Evolutionary conservation across 1,140 invertebrate genomes (phyloP), one percentile per base, ranked within the genome.

Genomic region (Drosophila kohkoa): DNA sequence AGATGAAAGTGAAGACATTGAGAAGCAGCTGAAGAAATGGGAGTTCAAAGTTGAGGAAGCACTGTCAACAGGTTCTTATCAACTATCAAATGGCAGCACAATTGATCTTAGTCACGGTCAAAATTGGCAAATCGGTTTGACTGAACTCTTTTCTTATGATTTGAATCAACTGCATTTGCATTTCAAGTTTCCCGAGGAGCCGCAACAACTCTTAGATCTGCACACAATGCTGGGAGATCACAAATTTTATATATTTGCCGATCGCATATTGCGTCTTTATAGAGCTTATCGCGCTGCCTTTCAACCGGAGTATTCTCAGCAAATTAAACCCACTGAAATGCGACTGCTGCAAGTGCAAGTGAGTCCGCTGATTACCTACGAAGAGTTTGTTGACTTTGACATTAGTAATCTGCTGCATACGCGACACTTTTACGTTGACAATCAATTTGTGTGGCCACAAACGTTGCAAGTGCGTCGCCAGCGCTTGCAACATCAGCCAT

Each of bases 401-500:
- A 28, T 83, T 0, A 83, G 67, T 35, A 83, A 83, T 54, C 15
- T 79, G 0, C 30, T 83, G 1, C 63, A 79, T 7, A 10, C 28
- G 1, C 46, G 52, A 6, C 73, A 82, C 15, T 82, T 82, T 43
- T 45, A 69, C 30, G 54, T 48, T 2, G 71, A 45, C 0, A 65
- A 55, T 0, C 80, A 68, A 1, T 82, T 82, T n/a, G 25, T 68
- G 64, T 82, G 80, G 81, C 76, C 72, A 0, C 78, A 76, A 2
- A 54, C 72, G 1, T 51, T 82, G 20, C 76, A 76, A 16, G 52
- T 51, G 3, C 32, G 59, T 4, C 35, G 46, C 3, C 5, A 6
- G 10, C 66, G 79, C 13, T 16, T 82, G 1, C 80, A 82, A 8
- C 79, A 82, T 0, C 20, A 3, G 3, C 35, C 35, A 10, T 38